These are phyloP conservation scores for Nymphicus hollandicus DNA, from an alignment of 2,113 vertebrate genomes.

Conservation along the genomic window DNA sequence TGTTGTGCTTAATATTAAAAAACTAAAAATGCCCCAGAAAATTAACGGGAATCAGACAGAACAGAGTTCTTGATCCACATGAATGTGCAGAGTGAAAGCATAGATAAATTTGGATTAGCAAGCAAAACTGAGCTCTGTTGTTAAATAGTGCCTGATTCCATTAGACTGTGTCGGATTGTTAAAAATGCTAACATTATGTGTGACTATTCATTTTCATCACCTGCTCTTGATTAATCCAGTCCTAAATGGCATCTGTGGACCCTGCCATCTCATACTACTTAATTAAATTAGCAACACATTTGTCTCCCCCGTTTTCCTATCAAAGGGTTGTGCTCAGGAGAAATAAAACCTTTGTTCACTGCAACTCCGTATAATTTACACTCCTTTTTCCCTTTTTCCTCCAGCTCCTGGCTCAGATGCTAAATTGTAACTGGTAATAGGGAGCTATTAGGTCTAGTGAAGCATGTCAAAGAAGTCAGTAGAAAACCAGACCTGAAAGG, in stretches of 20 bases:
- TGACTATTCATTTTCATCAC: constrained; percentile 80
- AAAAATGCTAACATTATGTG: constrained; percentile 75
- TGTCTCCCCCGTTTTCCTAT: constrained; percentile 81
- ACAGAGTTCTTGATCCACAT: constrained; percentile 51
- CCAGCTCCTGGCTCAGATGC: constrained; percentile 78
- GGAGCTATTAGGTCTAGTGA: constrained; percentile 75
- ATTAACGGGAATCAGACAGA: constrained; percentile 36
- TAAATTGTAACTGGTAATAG: constrained; percentile 79
- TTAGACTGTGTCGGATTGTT: constrained; percentile 75
- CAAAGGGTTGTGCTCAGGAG: constrained; percentile 80
- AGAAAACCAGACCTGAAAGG: constrained; percentile 64
- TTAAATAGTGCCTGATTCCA: constrained; percentile 68
- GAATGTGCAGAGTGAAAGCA: constrained; percentile 32
- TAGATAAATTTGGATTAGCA: constrained; percentile 66
- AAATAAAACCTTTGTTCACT: constrained; percentile 80
- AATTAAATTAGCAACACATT: constrained; percentile 87
- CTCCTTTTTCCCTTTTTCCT: constrained; percentile 65
- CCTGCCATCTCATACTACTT: constrained; percentile 78
- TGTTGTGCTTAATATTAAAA: constrained; percentile 28
- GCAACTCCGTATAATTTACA: constrained; percentile 76
- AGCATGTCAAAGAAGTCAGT: constrained; percentile 72
- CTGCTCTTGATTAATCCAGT: constrained; percentile 79
- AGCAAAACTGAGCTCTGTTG: constrained; percentile 65
- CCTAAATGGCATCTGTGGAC: constrained; percentile 77
- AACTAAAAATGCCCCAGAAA: constrained; percentile 51